Percentiles rank a stretch among this genome's conserved stretches.
Evolutionary conservation across 1,140 invertebrate species (phyloP).

Genomic region (Drosophila kurseongensis): DNA sequence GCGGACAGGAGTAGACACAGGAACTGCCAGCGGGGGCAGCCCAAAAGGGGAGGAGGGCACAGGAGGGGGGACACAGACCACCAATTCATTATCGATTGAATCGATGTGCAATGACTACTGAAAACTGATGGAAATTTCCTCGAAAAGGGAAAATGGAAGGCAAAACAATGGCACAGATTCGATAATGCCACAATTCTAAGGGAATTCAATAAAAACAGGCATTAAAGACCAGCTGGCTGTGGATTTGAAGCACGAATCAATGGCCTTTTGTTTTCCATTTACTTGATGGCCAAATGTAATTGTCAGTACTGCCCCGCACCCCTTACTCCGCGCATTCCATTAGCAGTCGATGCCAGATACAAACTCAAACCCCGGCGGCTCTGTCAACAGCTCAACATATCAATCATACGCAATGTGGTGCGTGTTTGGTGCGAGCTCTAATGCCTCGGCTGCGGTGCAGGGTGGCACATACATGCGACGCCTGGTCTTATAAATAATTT

Average conservation of each 20-base stretch:
- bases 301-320: conserved; percentile 32
- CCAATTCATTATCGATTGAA: conserved; percentile 74
- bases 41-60: neutral
- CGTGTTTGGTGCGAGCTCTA: conserved; percentile 61
- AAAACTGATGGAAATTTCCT: conserved; percentile 53
- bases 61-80: conserved; percentile 4
- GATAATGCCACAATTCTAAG: conserved; percentile 3
- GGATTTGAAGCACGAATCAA: conserved; percentile 20
- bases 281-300: conserved; percentile 58
- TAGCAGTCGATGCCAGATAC: conserved; percentile 26
- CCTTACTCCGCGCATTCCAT: conserved; percentile 11
- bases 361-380: conserved; percentile 37
- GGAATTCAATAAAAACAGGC: conserved; percentile 32
- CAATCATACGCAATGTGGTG: conserved; percentile 77
- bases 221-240: conserved; percentile 31
- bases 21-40: too few relatives aligned
- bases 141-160: conserved; percentile 16
- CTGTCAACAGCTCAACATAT: conserved; percentile 81
- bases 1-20: conserved; percentile 13
- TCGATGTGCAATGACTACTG: conserved; percentile 46
- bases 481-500: conserved; percentile 71
- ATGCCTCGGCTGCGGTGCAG: conserved; percentile 34
- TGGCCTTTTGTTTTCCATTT: conserved; percentile 28
- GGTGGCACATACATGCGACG: conserved; percentile 42
- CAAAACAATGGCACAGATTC: conserved; percentile 32